Percentiles rank a stretch among this genome's conserved stretches.
Conservation (phyloP, 2,888 invertebrate species). For the Diarsia dahlii region DNA sequence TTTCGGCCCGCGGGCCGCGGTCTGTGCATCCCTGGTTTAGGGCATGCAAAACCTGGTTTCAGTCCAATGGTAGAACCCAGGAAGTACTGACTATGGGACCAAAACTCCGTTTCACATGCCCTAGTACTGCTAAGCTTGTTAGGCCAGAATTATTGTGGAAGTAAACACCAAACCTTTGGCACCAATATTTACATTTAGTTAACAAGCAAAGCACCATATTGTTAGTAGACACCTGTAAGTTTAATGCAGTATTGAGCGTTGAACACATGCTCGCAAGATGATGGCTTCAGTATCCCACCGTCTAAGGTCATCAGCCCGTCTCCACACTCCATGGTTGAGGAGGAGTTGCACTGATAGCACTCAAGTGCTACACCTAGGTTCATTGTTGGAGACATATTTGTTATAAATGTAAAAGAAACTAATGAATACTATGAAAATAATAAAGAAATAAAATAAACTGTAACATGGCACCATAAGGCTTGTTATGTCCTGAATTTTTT, state of each 20-base stretch:
- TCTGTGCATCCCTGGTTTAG: too few relatives aligned
- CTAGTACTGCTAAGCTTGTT: not conserved
- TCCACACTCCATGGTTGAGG: slow-evolving; percentile 92
- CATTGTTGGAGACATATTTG: slow-evolving; percentile 21
- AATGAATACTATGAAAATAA: not conserved
- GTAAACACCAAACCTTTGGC: not conserved
- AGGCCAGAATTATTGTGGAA: not conserved
- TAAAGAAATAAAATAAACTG: not conserved
- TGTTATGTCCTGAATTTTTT: too few relatives aligned
- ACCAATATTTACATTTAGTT: slow-evolving; percentile 4
- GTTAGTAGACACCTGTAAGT: slow-evolving; percentile 90
- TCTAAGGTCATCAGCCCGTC: slow-evolving; percentile 92
- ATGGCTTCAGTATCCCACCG: slow-evolving; percentile 90
- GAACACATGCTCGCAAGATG: slow-evolving; percentile 93
- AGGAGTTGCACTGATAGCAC: slow-evolving; percentile 95
- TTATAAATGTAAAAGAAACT: too few relatives aligned
- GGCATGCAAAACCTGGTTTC: too few relatives aligned
- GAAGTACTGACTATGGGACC: too few relatives aligned
- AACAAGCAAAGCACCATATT: slow-evolving; percentile 34
- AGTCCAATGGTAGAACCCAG: too few relatives aligned
- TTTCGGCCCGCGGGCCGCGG: too few relatives aligned
- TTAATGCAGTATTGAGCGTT: slow-evolving; percentile 96
- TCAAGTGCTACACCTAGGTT: slow-evolving; percentile 88
- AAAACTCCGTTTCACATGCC: too few relatives aligned
- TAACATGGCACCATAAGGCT: too few relatives aligned